Evolutionary conservation across 2,888 invertebrate genomes (phyloP), one percentile per base, ranked within the genome.

Genomic region (Scotopteryx bipunctaria): DNA sequence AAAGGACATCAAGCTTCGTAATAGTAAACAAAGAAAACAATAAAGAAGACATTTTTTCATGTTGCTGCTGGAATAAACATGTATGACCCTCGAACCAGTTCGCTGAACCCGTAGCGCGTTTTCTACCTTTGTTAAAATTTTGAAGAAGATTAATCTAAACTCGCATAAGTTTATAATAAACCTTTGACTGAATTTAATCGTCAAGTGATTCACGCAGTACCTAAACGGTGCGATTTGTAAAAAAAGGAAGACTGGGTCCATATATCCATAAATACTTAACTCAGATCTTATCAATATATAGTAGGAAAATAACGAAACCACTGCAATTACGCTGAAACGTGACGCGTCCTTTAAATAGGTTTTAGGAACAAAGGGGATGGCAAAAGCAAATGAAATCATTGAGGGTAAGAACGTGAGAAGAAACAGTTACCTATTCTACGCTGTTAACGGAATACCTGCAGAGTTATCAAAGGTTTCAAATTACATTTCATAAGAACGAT

Each of bases 1-100:
- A 85, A 83, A 83, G 81, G 79, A 75, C 67, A 71, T 66, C 64
- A 49, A 60, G 60, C 62, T 74, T 64, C 55, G 53, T 51, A 61
- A 55, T n/a, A n/a, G n/a, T 59, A 60, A 73, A 71, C 70, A 74
- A 73, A 70, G 73, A 73, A 70, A 62, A 51, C 44, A 54, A 52
- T 55, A 57, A 47, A 50, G 35, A 50, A 36, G 16, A 32, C 33
- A 41, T 46, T 45, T 54, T 42, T 53, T 35, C 46, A 57, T 59
- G 49, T 44, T 43, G 37, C 53, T 38, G 33, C 17, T 44, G 27
- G 32, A 36, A 43, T 27, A 35, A 31, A 50, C 48, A 48, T 32
- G 36, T 37, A 32, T 46, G 38, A 37, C 37, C 42, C 32, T 32
- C 13, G 9, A 38, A 40, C 8, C 36, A 21, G 38, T 37, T 47